Evolutionary conservation across 2,888 invertebrate genomes (phyloP).

Genomic region (Tenthredo amoena): DNA sequence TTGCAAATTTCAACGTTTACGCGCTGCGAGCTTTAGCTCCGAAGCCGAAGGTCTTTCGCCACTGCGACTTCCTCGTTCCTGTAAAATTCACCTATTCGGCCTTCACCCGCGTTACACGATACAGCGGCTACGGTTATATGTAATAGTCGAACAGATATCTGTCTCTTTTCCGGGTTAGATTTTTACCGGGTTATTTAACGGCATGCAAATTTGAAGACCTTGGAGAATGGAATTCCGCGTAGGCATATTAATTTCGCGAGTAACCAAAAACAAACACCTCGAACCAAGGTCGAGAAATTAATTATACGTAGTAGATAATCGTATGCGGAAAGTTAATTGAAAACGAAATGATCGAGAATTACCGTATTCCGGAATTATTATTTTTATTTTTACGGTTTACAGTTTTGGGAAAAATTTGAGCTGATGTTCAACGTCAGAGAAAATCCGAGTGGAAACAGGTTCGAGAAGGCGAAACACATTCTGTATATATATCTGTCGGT

Average conservation of each 20-base stretch:
- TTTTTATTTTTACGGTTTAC: not conserved
- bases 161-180: not conserved
- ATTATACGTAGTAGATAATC: not conserved
- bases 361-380: not conserved
- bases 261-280: not conserved
- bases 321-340: not conserved
- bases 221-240: not conserved
- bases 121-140: not conserved
- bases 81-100: conserved; percentile 2
- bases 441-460: not conserved
- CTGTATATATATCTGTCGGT: not conserved
- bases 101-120: not conserved
- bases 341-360: not conserved
- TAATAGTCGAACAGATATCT: not conserved
- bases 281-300: not conserved
- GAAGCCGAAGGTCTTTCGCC: conserved; percentile 1
- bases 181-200: not conserved
- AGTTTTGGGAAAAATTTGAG: not conserved
- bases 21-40: not conserved
- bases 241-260: not conserved
- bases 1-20: not conserved
- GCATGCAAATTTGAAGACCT: not conserved
- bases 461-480: not conserved
- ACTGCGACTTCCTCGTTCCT: not conserved
- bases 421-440: not conserved